Base-by-base conservation (phyloP, 1,140 invertebrate species). In the Pemphigus obesinymphae region DNA sequence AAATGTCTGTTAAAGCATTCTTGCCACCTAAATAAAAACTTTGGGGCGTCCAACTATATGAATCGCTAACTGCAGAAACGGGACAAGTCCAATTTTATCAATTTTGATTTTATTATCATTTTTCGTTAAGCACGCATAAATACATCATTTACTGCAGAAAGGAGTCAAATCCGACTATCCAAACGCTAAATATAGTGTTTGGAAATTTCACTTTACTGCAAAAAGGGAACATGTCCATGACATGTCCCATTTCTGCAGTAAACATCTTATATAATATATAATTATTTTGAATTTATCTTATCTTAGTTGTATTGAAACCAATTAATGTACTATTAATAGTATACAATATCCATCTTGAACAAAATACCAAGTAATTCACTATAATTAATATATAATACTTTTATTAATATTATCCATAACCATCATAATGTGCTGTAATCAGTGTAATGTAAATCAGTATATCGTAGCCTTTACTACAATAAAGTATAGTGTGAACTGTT, bases 171-270 rank as follows among this genome's bases (percentile, higher is more conserved):
- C 40, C n/a, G 66, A 70, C 37, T 40, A 5, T 40, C 5, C 66
- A 43, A 58, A 58, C 53, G 4, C 31, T 37, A 66, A 66, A 66
- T 20, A 40, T 66, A 70, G 37, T 26, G 40, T 48, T 72, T 29
- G 23, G 11, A 48, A 72, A 72, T 72, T 72, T 29, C 68, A 26
- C 0, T 48, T 72, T 72, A 72, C 68, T 45, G 6, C 43, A 72
- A 34, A 72, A 72, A 45, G 68, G 43, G 40, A 5, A 72, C 43
- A 72, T 48, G 40, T 72, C 68, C 40, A 48, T 72, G 23, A 48
- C 43, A 72, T 72, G 68, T 48, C 43, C 43, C 68, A 48, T 48
- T 72, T 72, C 68, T 72, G 40, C 43, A 72, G 40, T 72, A 45
- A 72, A 72, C 68, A 11, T 1, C 20, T 68, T 68, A 40, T 68